A percentile compares a stretch with the other conserved stretches of the same genome.
phyloP scores from a whole-genome alignment of 1,140 invertebrate genomes.

The Gonatopus flavifemur region DNA sequence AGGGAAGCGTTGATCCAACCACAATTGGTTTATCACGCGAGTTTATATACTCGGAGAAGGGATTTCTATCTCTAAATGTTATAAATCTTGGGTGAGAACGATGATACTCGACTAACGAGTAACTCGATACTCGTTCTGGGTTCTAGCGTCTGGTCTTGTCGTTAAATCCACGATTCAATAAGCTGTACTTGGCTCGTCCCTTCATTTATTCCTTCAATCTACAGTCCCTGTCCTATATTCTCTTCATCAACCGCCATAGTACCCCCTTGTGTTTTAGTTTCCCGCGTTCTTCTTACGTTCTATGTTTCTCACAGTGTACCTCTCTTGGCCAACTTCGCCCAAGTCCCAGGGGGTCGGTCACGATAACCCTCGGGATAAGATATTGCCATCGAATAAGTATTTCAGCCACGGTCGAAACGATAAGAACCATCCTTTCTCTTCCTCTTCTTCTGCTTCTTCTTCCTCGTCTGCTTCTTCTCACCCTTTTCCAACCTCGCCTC shows the following conservation, averaged over 20 bases:
- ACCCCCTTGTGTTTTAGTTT: no score
- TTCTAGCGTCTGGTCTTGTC: constrained; percentile 33
- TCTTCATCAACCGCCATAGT: no score
- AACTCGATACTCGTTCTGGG: constrained; percentile 32
- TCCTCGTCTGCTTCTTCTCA: no score
- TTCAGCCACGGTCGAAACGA: constrained; percentile 28
- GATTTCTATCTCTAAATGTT: constrained; percentile 18
- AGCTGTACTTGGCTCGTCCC: constrained; percentile 23
- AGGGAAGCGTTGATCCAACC: no score
- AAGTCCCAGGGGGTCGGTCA: constrained; percentile 29
- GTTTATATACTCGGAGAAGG: no score
- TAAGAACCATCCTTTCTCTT: constrained; percentile 20
- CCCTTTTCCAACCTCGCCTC: no score
- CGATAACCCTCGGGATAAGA: constrained; percentile 38
- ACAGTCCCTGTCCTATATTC: neutral
- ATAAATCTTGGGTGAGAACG: constrained; percentile 29
- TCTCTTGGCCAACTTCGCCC: constrained; percentile 30
- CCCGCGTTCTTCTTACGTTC: neutral
- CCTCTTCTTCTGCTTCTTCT: no score
- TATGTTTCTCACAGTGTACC: constrained; percentile 4
- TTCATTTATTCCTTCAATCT: neutral
- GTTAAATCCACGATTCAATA: constrained; percentile 41
- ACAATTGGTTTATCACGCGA: no score
- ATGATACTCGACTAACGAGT: constrained; percentile 30
- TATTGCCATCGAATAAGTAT: constrained; percentile 34